Evolutionary conservation across 53 echinoderm and acorn worm genomes (phyloP), one percentile per base, ranked within the genome.

Genomic region (Arbacia lixula): DNA sequence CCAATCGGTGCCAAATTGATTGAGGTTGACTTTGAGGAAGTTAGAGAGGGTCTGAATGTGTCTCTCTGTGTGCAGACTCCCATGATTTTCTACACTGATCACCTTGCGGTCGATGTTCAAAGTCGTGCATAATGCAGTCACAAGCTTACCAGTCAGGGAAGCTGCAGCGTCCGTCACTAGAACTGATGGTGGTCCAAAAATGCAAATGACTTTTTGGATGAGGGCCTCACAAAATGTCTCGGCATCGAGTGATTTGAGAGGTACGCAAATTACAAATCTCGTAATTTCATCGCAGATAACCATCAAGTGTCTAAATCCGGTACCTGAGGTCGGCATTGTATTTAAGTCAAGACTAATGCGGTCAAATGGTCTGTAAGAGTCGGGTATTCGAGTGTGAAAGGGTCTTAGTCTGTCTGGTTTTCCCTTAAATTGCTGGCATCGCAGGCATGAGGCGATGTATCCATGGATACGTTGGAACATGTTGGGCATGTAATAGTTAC

Each of bases 1-100:
- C 89, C 85, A 89, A 68, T 89, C 89, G 11, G 66, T 57, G 6
- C 85, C 89, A 57, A 89, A 85, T 46, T 89, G 89, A 35, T 85
- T 85, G 9, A 89, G 53, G 63, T 89, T 84, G 1, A 66, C 43
- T 17, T 89, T 89, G 8, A 76, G 28, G 21, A 89, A 75, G 73
- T 85, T 67, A 16, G 85, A 84, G 9, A 89, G 42, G 16, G 90
- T 89, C 27, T 61, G 85, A 85, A 89, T 85, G 27, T 89, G 90
- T 56, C 90, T 52, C 36, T 85, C 79, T 22, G 67, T 72, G 22
- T 89, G 85, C 43, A 89, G 61, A 60, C 66, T 78, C 35, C 90
- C 90, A 50, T 89, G 81, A 52, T 89, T 89, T 46, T 36, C 74
- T 27, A 89, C 90, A 85, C 85, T 89, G 24, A 89, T 54, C 5